Evolutionary conservation across 2,888 invertebrate species (phyloP).

Genomic region (Dendrolimus pini): DNA sequence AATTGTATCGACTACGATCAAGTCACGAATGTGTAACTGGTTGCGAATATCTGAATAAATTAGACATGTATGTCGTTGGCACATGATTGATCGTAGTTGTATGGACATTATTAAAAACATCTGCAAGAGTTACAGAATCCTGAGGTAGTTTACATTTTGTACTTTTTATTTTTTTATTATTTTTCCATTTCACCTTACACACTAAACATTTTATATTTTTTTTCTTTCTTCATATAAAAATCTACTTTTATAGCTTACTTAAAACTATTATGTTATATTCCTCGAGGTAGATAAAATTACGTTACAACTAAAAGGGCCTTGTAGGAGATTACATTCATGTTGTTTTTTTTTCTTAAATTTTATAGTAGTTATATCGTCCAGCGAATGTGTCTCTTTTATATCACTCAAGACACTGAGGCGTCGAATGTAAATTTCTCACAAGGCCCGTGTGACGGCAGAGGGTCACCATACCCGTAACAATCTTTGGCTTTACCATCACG

Average conservation of each 20-base stretch:
- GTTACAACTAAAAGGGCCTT: slow-evolving; percentile 44
- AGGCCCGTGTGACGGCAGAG: slow-evolving; percentile 72
- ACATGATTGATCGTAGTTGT: no score
- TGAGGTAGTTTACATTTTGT: slow-evolving; percentile 73
- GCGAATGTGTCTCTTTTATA: background rate
- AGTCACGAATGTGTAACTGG: no score
- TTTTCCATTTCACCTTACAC: slow-evolving; percentile 37
- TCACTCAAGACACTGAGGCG: slow-evolving; percentile 12
- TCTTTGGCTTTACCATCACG: slow-evolving; percentile 78
- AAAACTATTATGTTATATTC: slow-evolving; percentile 54
- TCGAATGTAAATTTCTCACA: slow-evolving; percentile 41
- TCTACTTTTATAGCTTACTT: slow-evolving; percentile 70
- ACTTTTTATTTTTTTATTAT: slow-evolving; percentile 47
- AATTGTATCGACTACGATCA: background rate
- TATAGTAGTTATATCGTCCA: slow-evolving; percentile 9
- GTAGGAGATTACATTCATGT: slow-evolving; percentile 40
- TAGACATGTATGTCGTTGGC: no score
- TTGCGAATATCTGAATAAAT: no score
- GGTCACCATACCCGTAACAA: slow-evolving; percentile 77
- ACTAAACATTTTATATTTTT: slow-evolving; percentile 56
- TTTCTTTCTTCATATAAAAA: slow-evolving; percentile 66
- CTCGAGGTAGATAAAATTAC: slow-evolving; percentile 76
- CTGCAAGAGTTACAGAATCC: slow-evolving; percentile 57
- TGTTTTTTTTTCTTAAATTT: slow-evolving; percentile 10
- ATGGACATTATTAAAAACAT: slow-evolving; percentile 29